Evolutionary conservation across 2,888 invertebrate species (phyloP).

Genomic region (Mactromeris polynyma): DNA sequence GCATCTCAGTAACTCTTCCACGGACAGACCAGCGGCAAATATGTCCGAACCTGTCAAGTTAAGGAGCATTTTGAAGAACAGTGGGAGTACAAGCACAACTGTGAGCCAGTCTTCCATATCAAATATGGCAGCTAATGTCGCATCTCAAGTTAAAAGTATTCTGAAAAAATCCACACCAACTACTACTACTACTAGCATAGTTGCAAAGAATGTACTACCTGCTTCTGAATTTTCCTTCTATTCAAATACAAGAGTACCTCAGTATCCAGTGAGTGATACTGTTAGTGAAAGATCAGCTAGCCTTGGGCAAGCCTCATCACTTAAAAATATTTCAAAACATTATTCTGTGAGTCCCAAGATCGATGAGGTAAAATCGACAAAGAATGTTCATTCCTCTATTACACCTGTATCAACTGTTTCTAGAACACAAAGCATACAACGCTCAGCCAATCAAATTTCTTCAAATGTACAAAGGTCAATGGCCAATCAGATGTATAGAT

Average conservation of each 20-base stretch:
- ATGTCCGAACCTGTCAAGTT: background rate
- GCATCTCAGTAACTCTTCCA: background rate
- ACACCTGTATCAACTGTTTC: background rate
- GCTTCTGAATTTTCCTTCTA: background rate
- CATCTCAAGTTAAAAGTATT: background rate
- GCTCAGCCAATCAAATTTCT: background rate
- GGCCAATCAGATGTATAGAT: background rate
- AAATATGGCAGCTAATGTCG: background rate
- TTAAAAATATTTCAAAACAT: background rate
- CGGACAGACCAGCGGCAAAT: background rate
- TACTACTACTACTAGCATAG: background rate
- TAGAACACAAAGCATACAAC: background rate
- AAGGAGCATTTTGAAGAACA: slow-evolving; percentile 31
- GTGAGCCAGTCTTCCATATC: background rate
- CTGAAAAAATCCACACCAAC: background rate
- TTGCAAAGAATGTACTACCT: background rate
- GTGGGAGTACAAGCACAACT: background rate
- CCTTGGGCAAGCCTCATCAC: background rate
- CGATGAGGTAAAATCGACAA: background rate
- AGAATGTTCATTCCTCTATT: background rate
- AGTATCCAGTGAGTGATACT: background rate
- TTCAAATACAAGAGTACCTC: background rate
- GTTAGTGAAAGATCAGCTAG: background rate
- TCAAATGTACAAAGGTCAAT: background rate
- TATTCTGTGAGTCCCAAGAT: background rate